phyloP scores from a whole-genome alignment of 2,888 invertebrate species.

The Nymphalis urticae region DNA sequence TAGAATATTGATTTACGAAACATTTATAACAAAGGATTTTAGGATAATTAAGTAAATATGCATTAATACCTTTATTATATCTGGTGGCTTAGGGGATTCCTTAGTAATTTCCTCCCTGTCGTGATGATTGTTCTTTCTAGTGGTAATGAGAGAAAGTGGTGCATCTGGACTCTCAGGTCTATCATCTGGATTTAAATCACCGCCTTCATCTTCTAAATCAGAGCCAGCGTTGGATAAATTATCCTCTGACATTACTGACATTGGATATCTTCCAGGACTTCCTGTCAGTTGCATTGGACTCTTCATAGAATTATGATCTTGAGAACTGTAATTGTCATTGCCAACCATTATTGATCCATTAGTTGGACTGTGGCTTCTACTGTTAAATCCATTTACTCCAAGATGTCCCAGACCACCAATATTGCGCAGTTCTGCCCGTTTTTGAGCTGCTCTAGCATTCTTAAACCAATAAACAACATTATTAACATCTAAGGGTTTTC shows the following conservation, averaged over 20 bases:
- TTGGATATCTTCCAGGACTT: conserved; percentile 82
- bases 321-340: conserved; percentile 79
- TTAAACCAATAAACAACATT: conserved; percentile 99
- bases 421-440: conserved; percentile 91
- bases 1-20: conserved; percentile 11
- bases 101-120: conserved; percentile 71
- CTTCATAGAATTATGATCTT: conserved; percentile 83
- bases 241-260: conserved; percentile 85
- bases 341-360: conserved; percentile 84
- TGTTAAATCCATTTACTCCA: conserved; percentile 84
- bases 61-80: conserved; percentile 72
- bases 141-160: conserved; percentile 86
- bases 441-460: conserved; percentile 97
- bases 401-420: conserved; percentile 82
- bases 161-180: conserved; percentile 85
- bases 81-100: conserved; percentile 78
- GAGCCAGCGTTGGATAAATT: conserved; percentile 84
- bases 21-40: too few species aligned
- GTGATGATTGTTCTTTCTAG: conserved; percentile 77
- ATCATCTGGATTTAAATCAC: conserved; percentile 76
- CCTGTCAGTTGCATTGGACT: conserved; percentile 82
- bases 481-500: conserved; percentile 96
- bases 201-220: conserved; percentile 86
- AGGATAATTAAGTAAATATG: background rate
- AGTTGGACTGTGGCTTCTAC: conserved; percentile 84